Evolutionary conservation across 2,113 vertebrate species (phyloP).

Genomic region (Heptranchias perlo): DNA sequence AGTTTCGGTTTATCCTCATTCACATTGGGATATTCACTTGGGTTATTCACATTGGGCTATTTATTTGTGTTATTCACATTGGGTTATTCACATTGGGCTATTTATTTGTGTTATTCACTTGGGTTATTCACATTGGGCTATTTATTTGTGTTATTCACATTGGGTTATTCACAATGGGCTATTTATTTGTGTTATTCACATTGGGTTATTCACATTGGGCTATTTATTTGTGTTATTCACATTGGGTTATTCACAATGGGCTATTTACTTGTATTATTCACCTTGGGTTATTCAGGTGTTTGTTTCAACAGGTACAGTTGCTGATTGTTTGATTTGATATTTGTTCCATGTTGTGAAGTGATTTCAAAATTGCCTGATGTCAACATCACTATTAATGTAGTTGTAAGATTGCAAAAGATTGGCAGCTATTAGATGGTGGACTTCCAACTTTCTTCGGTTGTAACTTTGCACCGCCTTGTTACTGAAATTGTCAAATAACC

Average conservation of each 20-base stretch:
- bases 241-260: too few relatives aligned
- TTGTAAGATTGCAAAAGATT: neutral
- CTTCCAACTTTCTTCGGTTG: neutral
- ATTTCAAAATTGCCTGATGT: neutral
- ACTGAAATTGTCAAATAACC: neutral
- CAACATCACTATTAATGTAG: neutral
- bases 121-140: too few relatives aligned
- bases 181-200: too few relatives aligned
- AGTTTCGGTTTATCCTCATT: neutral
- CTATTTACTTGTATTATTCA: neutral
- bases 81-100: too few relatives aligned
- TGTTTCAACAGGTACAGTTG: neutral
- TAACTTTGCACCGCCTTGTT: neutral
- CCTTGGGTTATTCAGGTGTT: neutral
- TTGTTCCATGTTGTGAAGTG: neutral
- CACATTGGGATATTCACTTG: neutral
- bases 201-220: too few relatives aligned
- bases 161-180: too few relatives aligned
- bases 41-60: neutral
- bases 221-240: too few relatives aligned
- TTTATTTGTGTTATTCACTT: too few relatives aligned
- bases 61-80: too few relatives aligned
- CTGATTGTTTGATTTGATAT: neutral
- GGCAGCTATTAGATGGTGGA: neutral
- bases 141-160: too few relatives aligned